Conservation (phyloP, 2,797 vertebrate species). For the Todus mexicanus region DNA sequence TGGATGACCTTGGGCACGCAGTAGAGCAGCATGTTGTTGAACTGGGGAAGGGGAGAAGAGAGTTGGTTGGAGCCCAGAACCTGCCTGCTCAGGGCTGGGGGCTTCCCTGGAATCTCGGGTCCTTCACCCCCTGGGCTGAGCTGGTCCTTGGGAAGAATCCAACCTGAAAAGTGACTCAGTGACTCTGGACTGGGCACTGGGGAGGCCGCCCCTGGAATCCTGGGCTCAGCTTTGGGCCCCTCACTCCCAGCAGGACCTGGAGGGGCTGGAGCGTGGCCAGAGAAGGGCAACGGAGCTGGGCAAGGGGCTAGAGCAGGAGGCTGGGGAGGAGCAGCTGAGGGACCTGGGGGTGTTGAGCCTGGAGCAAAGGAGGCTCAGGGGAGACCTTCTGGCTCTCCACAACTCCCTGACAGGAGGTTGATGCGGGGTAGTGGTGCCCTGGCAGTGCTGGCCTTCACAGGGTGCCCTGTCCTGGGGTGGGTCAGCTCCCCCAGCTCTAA, state of each 20-base stretch:
- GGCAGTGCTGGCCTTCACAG: neutral
- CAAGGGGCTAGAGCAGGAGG: no score
- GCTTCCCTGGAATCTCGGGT: neutral
- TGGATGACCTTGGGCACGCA: conserved; percentile 88
- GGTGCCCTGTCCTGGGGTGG: neutral
- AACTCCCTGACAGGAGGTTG: no score
- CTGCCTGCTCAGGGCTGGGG: neutral
- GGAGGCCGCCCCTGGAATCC: neutral
- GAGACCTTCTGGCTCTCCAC: no score
- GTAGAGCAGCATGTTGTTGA: conserved; percentile 91
- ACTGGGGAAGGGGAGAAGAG: conserved; percentile 67
- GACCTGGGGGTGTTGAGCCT: no score
- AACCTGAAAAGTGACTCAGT: neutral
- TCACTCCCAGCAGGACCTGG: neutral
- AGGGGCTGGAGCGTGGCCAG: neutral
- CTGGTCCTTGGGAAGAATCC: neutral
- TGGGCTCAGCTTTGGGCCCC: neutral
- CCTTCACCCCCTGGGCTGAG: neutral
- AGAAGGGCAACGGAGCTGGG: neutral
- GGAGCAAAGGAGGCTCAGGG: no score
- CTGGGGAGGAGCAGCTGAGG: no score
- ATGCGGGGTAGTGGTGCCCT: neutral
- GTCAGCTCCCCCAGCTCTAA: neutral
- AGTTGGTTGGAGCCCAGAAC: neutral
- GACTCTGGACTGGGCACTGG: neutral